Base-by-base conservation (phyloP, 2,113 vertebrate genomes). In the Zosterops pallidus region DNA sequence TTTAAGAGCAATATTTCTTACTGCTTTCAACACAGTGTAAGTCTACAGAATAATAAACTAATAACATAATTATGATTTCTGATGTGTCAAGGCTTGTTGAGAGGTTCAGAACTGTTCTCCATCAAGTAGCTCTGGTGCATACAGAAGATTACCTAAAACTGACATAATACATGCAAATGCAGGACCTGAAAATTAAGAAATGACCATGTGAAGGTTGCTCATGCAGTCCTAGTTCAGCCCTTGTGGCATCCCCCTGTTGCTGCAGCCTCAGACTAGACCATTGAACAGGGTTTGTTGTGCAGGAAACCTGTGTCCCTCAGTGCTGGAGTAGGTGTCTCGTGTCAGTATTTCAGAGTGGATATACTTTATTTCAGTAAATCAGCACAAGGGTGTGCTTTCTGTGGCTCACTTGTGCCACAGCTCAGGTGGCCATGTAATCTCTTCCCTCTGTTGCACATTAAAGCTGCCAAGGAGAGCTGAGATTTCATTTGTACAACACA, bases 211-310 rank as follows among this genome's bases (percentile, higher is more conserved):
- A 29, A 23, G 29, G 23, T 65, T 69, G 74, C 29, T 82, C 1
- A 2, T 0, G 0, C 17, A 19, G 19, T 15, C 63, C 9, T 8
- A 28, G 21, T 44, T 78, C 31, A 75, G n/a, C 12, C 4, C 50
- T 47, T 55, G 11, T 13, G 67, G n/a, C 22, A 19, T 59, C 39
- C 35, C 17, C 9, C 0, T 56, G 0, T 70, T 60, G 74, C 53
- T 79, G 9, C 62, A 88, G 19, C 44, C 47, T 89, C 52, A 33
- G 16, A 12, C 9, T 6, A 1, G 0, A 0, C 41, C 19, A 2
- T 0, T 9, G 21, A 15, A 5, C 26, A 7, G 2, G 2, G 3
- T 31, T 62, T 1, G 5, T 74, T 68, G 24, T 92, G 64, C 42
- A 75, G 86, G 42, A 75, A 80, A 8, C 8, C 57, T 9, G 21